Base-by-base conservation (phyloP, 37 sponge, comb jelly and placozoan species). In the Axinella damicornis region DNA sequence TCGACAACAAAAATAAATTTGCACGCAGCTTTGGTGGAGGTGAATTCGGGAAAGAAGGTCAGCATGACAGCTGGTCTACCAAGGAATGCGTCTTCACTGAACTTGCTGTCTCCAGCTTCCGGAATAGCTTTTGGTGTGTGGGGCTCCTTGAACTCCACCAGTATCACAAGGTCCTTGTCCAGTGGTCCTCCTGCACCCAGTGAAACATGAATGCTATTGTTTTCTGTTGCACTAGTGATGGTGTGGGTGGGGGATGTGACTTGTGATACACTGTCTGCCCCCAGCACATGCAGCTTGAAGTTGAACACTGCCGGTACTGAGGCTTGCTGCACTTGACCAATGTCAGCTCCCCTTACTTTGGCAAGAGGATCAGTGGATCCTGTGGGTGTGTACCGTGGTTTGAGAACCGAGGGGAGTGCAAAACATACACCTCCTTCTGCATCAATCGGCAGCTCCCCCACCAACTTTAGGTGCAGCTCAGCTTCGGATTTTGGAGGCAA, bases 1-100 rank as follows among this genome's bases (percentile, higher is more conserved):
- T 94, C 95, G 20, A 94, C 82, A 27, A 94, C 74, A 33, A 94
- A 94, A 27, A 94, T 73, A 38, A 84, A 91, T 74, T 94, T 92
- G 32, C 94, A 83, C 2, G 83, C 64, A 30, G 64, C 87, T 24
- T 73, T 65, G 38, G 38, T 74, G 33, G 34, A 57, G 19, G 71
- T 12, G 35, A 88, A 92, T 65, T 88, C 24, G 21, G 93, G 93
- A 56, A 84, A 88, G 81, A 92, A 92, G 57, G 65, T 84, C 58
- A 92, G 68, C 85, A 92, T 88, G 17, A 92, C 89, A 37, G 89
- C 85, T n/a, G 80, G 68, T 28, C 39, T 53, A 25, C 61, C 69
- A 78, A 92, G 87, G 70, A 56, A 85, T 31, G 74, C 32, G 34
- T 38, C 25, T 55, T 81, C 55, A 62, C 64, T 79, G 38, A 25